A percentile compares a stretch with the other conserved stretches of the same genome.
Evolutionary conservation across 2,888 invertebrate genomes (phyloP).

Genomic region (Dryocosmus kuriphilus): DNA sequence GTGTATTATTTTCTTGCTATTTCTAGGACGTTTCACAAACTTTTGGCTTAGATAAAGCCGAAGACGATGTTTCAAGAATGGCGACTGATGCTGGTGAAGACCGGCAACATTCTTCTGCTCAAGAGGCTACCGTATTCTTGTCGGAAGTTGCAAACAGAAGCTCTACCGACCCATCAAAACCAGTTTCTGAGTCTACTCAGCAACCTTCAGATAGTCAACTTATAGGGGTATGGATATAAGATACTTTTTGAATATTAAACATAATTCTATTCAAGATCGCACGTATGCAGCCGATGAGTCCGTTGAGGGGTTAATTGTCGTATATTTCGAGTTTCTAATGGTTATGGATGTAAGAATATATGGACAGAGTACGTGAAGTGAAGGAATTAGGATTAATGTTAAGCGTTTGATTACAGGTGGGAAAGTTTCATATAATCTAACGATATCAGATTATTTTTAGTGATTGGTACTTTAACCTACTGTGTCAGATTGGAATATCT

Average conservation of each 20-base stretch:
- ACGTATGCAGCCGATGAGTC: too few relatives aligned
- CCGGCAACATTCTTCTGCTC: background rate
- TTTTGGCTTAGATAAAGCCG: conserved; percentile 72
- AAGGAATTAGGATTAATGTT: too few relatives aligned
- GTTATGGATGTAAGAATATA: too few relatives aligned
- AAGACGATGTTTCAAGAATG: conserved; percentile 46
- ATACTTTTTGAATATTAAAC: background rate
- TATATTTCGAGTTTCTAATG: too few relatives aligned
- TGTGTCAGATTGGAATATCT: too few relatives aligned
- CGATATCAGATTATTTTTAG: too few relatives aligned
- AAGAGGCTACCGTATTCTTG: background rate
- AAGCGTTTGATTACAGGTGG: too few relatives aligned
- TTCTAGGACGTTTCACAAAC: conserved; percentile 74
- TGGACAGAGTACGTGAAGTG: too few relatives aligned
- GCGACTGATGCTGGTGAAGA: conserved; percentile 45
- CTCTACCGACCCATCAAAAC: background rate
- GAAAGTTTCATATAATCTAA: too few relatives aligned
- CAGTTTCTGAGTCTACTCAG: background rate
- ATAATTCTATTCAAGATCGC: too few relatives aligned
- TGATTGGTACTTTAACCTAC: too few relatives aligned
- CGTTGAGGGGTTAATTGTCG: too few relatives aligned
- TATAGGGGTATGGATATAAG: background rate
- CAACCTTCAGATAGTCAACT: background rate
- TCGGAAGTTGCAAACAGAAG: background rate
- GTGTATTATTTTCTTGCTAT: conserved; percentile 28